Evolutionary conservation across 2,797 vertebrate species (phyloP), one percentile per base, ranked within the genome.

Genomic region (Glyptemys insculpta): DNA sequence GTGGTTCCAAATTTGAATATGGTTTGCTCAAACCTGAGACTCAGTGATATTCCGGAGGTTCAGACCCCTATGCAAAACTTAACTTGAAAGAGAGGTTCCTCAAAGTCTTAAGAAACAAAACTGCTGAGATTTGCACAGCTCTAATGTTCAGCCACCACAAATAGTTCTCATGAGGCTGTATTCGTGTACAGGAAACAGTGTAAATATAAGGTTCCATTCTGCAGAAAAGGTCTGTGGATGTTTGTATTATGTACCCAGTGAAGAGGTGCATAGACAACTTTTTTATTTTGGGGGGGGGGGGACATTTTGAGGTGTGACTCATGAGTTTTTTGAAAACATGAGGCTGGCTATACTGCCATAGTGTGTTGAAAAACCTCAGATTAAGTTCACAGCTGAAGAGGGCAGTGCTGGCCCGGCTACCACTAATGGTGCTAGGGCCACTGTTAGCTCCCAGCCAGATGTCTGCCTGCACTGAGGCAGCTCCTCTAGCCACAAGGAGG

Each of bases 141-240:
- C 27, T 92, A 47, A 92, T 94, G 92, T 95, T 65, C 78, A 87
- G 2, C 56, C 54, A 37, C 93, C 91, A 56, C 91, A 94, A 94
- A 95, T 62, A 54, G 50, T 8, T 86, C 65, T 83, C 79, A 62
- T 31, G 84, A 41, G 65, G 72, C 74, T 86, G 50, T 25, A 87
- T 92, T 86, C 83, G 54, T 90, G 6, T 0, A 74, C 53, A 89
- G 65, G 85, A 96, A 93, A 15, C 1, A n/a, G 86, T 89, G 83
- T 92, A 87, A 96, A 94, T 81, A 53, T 0, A 8, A 94, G 81
- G 76, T 88, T 96, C 86, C 41, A 56, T 41, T 80, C 53, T 54
- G 47, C 74, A 85, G 41, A 79, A 79, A 47, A 68, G 37, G 9
- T 59, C 27, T 83, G 34, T 86, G 44, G 14, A 93, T 96, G 92